Conservation (phyloP, 2,113 vertebrate species). For the Cisticola juncidis region DNA sequence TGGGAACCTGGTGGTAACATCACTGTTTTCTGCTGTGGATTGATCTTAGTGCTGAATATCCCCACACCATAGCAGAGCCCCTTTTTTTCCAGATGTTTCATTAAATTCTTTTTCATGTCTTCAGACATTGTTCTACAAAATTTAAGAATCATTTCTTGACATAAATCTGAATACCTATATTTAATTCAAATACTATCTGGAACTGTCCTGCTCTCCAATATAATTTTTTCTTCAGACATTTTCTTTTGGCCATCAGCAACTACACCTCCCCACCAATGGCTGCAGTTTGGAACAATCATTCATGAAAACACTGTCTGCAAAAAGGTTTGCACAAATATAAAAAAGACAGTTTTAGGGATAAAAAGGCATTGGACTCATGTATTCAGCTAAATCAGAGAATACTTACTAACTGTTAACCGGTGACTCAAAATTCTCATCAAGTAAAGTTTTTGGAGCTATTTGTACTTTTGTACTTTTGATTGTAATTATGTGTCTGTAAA, state of each 20-base stretch:
- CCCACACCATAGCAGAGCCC: neutral
- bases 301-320: neutral
- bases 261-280: rapidly evolving
- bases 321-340: neutral
- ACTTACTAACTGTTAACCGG: neutral
- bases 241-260: neutral
- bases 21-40: neutral
- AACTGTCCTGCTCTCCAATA: neutral
- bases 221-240: neutral
- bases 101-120: neutral
- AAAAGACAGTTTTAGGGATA: neutral
- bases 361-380: neutral
- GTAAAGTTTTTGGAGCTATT: neutral
- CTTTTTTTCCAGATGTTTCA: neutral
- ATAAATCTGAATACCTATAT: neutral
- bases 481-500: neutral
- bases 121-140: neutral
- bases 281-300: neutral
- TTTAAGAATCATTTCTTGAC: neutral
- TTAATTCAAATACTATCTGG: neutral
- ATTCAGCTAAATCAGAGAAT: neutral
- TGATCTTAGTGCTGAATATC: neutral
- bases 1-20: neutral
- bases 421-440: neutral
- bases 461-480: neutral